Conservation (phyloP, 2,113 vertebrate species). For the Strigops habroptila region DNA sequence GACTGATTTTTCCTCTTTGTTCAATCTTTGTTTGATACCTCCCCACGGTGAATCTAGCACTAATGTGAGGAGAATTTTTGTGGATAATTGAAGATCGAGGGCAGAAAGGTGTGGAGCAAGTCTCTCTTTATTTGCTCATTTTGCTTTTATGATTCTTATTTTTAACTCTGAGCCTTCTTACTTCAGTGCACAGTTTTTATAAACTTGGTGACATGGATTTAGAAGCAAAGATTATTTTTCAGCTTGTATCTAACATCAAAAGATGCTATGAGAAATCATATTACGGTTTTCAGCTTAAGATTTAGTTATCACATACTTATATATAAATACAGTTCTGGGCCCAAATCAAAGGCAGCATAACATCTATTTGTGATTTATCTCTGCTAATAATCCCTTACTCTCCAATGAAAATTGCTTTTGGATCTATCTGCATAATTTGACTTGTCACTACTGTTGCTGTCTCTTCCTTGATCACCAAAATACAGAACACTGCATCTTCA, state of each 20-base stretch:
- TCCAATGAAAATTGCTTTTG: constrained; percentile 30
- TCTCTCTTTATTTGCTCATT: not conserved
- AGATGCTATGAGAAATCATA: constrained; percentile 46
- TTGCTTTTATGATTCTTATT: constrained; percentile 1
- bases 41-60: not conserved
- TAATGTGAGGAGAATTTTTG: not conserved
- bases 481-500: not conserved
- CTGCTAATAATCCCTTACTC: constrained; percentile 30
- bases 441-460: not conserved
- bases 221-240: constrained; percentile 59
- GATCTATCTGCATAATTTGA: constrained; percentile 34
- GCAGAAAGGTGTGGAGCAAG: not conserved
- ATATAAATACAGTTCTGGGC: not conserved
- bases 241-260: constrained; percentile 60
- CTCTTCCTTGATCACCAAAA: constrained; percentile 39
- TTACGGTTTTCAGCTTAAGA: constrained; percentile 29
- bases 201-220: constrained; percentile 39
- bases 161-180: constrained; percentile 12
- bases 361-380: constrained; percentile 61
- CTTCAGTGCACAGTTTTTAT: constrained; percentile 12
- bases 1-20: not conserved
- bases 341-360: not conserved
- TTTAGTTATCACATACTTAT: constrained; percentile 55
- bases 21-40: not conserved
- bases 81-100: not conserved